These are phyloP conservation scores for Drosophila planitibia DNA, from an alignment of 2,888 invertebrate genomes.

Conservation along the genomic window DNA sequence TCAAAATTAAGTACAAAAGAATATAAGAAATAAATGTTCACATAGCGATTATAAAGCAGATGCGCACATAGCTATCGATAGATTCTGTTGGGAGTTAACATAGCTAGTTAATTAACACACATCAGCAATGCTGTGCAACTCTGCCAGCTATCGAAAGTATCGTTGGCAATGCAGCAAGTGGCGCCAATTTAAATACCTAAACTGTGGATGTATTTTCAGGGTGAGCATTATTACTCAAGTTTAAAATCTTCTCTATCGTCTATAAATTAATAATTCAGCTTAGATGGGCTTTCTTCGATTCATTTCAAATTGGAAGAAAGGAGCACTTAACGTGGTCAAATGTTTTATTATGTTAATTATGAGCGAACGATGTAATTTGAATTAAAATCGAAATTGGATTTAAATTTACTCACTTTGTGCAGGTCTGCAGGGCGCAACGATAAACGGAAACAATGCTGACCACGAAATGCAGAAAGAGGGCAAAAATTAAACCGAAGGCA, in stretches of 20 bases:
- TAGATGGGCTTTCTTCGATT: background rate
- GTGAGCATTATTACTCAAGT: background rate
- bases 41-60: background rate
- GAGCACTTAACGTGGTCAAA: background rate
- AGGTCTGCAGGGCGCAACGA: conserved; percentile 83
- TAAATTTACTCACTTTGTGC: conserved; percentile 82
- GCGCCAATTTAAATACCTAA: background rate
- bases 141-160: background rate
- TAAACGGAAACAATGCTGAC: conserved; percentile 85
- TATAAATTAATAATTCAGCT: background rate
- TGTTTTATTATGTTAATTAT: background rate
- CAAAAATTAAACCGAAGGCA: conserved; percentile 83
- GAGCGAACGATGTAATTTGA: background rate
- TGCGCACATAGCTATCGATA: background rate
- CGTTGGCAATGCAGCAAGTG: background rate
- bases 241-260: background rate
- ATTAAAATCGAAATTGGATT: background rate
- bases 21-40: background rate
- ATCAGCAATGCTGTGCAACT: background rate
- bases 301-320: background rate
- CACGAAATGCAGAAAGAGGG: conserved; percentile 83
- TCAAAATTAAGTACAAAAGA: background rate
- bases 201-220: background rate
- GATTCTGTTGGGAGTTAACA: background rate
- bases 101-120: background rate